Conservation (phyloP, 1,140 invertebrate species). For the Myzus persicae region DNA sequence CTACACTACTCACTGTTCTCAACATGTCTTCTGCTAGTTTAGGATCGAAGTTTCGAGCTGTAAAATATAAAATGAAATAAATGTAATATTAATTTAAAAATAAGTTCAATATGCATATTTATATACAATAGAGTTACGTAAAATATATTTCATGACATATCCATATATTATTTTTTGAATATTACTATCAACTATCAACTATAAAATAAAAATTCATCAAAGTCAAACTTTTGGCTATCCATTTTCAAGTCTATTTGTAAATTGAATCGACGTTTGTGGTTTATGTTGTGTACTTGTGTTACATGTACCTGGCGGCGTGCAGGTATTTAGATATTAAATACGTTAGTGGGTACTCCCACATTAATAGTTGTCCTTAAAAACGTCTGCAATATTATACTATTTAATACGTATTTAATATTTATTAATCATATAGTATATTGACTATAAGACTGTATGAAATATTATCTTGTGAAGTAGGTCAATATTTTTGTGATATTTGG, state of each 20-base stretch:
- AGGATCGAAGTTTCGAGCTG: constrained; percentile 83
- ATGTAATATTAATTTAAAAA: constrained; percentile 31
- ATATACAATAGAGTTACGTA: too few relatives aligned
- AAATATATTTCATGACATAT: too few relatives aligned
- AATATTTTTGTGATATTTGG: too few relatives aligned
- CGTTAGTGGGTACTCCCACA: too few relatives aligned
- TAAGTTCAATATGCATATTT: too few relatives aligned
- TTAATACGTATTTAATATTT: neutral
- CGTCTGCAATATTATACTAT: neutral
- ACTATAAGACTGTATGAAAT: neutral
- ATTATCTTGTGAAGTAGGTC: too few relatives aligned
- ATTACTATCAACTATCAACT: neutral
- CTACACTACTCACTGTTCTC: constrained; percentile 72
- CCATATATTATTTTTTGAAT: neutral
- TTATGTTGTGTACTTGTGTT: too few relatives aligned
- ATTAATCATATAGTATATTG: neutral
- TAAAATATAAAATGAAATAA: constrained; percentile 64
- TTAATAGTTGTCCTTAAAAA: too few relatives aligned
- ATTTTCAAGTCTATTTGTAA: neutral
- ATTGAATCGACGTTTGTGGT: too few relatives aligned
- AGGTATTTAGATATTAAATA: too few relatives aligned
- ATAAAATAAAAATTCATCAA: neutral
- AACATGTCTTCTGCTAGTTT: constrained; percentile 86
- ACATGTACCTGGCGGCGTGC: too few relatives aligned
- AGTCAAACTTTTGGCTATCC: neutral